Evolutionary conservation across 2,888 invertebrate genomes (phyloP), one percentile per base, ranked within the genome.

Genomic region (Drepanosiphum platanoidis): DNA sequence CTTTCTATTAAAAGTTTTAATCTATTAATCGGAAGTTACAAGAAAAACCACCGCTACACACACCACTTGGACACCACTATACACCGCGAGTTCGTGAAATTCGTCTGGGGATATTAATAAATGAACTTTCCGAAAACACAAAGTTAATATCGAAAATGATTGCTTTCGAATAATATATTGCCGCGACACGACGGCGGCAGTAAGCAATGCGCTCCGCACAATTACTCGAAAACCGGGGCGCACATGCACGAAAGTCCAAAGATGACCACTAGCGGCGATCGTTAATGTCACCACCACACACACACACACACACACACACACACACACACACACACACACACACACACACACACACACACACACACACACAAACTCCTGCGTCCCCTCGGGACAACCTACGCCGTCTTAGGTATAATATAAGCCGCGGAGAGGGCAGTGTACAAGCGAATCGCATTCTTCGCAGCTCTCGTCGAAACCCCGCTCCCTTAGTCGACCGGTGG

Each of bases 1-100:
- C 66, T 52, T 70, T 80, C 36, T 58, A 80, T 80, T 80, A 30
- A 70, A 70, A 70, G 70, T 80, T 80, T 80, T 36, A 80, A 80
- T 80, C 80, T 58, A 70, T 80, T 80, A 80, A 80, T 80, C 70
- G 70, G 36, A 80, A 80, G 52, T 36, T 70, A 80, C 27, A n/a
- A 5, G 52, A 70, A 79, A 79, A 13, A 11, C 46, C 18, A 36
- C 34, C n/a, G 9, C 30, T 5, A 11, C 32, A n/a, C 46, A 11
- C 52, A 4, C 3, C 52, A 70, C 15, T 15, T 27, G 0, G 34
- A n/a, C 61, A 9, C 8, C 9, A 68, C 32, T 7, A 66, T 4
- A 5, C 5, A 66, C n/a, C n/a, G 27, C 61, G 8, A 61, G 27
- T 52, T 18, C 52, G 4, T 52, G 79, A 46, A n/a, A 68, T n/a